Conservation (phyloP, 1,140 invertebrate genomes). For the Cydia fagiglandana region DNA sequence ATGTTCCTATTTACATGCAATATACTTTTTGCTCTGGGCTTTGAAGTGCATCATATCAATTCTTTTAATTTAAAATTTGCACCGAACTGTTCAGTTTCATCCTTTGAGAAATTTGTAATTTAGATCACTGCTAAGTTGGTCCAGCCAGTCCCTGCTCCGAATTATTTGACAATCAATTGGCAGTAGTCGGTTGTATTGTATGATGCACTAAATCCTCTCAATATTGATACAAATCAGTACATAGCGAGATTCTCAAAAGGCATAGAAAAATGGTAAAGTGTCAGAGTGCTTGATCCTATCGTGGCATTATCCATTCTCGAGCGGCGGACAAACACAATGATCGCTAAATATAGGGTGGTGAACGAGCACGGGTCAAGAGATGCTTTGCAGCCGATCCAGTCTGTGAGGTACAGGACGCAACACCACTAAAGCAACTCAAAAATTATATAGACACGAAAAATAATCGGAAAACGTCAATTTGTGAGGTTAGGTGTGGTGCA, state of each 20-base stretch:
- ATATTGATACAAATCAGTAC: conserved; percentile 59
- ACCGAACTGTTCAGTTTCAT: conserved; percentile 35
- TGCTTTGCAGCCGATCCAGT: conserved; percentile 75
- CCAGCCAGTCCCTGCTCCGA: conserved; percentile 41
- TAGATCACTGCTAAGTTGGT: conserved; percentile 36
- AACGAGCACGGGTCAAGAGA: conserved; percentile 75
- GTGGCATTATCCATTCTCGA: conserved; percentile 67
- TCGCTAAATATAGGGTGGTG: conserved; percentile 69
- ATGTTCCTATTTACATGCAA: conserved; percentile 62
- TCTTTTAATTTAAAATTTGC: conserved; percentile 44
- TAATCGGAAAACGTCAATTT: conserved; percentile 77
- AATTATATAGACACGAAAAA: conserved; percentile 77
- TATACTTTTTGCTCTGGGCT: conserved; percentile 65
- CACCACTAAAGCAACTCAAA: conserved; percentile 78
- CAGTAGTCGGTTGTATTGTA: conserved; percentile 57
- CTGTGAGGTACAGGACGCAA: conserved; percentile 76
- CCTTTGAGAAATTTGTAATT: conserved; percentile 42
- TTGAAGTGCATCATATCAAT: conserved; percentile 76
- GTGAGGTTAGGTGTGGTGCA: conserved; percentile 77
- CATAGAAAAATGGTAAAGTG: conserved; percentile 69
- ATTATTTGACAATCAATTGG: conserved; percentile 40
- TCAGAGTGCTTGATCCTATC: conserved; percentile 68
- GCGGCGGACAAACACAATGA: conserved; percentile 77
- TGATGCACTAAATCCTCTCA: conserved; percentile 74
- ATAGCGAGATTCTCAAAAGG: conserved; percentile 70